phyloP scores from a whole-genome alignment of 1,140 invertebrate species.

The Drosophila triauraria region DNA sequence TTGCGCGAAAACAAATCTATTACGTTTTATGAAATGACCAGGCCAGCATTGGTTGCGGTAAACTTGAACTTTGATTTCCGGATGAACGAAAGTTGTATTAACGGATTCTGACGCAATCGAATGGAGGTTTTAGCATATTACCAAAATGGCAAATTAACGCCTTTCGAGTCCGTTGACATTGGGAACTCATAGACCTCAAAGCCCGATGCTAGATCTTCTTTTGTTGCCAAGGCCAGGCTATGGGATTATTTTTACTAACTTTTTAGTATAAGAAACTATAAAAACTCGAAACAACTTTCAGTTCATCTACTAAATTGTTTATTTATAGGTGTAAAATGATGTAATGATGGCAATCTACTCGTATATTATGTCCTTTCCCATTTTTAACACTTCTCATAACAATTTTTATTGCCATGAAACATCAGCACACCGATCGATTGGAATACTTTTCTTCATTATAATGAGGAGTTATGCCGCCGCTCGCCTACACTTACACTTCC shows the following conservation, averaged over 20 bases:
- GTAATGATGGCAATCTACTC: background rate
- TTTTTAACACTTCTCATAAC: slow-evolving; percentile 1
- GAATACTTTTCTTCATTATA: slow-evolving; percentile 44
- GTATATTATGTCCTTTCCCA: background rate
- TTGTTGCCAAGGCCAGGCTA: slow-evolving; percentile 1
- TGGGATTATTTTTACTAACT: background rate
- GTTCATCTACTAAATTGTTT: background rate
- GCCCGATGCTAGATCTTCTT: background rate
- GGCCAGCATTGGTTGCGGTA: slow-evolving; percentile 13
- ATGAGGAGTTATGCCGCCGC: slow-evolving; percentile 33
- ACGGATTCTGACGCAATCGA: slow-evolving; percentile 24
- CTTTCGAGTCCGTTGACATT: slow-evolving; percentile 28
- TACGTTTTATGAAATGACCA: slow-evolving; percentile 15
- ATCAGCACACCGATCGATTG: slow-evolving; percentile 7
- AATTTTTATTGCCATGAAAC: slow-evolving; percentile 6
- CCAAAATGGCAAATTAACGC: slow-evolving; percentile 1
- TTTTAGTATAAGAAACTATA: background rate
- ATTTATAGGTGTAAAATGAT: background rate
- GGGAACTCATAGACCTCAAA: slow-evolving; percentile 4
- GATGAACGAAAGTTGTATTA: slow-evolving; percentile 17
- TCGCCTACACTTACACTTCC: slow-evolving; percentile 19
- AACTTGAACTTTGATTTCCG: slow-evolving; percentile 43
- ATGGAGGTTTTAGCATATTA: background rate
- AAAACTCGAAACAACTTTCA: background rate
- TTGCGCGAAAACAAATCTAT: slow-evolving; percentile 19